Percentiles rank a stretch among this genome's conserved stretches.
Conservation (phyloP, 2,888 invertebrate genomes). For the Erebia palarica region DNA sequence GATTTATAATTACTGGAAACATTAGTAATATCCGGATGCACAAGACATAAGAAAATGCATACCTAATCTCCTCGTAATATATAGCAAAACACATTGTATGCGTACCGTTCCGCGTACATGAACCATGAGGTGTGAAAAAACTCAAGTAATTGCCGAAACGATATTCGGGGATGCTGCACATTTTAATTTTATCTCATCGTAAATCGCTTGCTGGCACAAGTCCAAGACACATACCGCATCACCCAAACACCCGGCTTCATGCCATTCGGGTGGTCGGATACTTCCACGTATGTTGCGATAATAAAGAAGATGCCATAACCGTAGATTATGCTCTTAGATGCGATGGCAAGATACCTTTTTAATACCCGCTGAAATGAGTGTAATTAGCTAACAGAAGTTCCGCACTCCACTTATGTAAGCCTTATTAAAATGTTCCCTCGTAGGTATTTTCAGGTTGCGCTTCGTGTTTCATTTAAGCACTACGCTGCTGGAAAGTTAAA, state of each 20-base stretch:
- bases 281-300: slow-evolving; percentile 27
- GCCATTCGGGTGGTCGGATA: slow-evolving; percentile 45
- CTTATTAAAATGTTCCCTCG: slow-evolving; percentile 19
- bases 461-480: slow-evolving; percentile 10
- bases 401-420: slow-evolving; percentile 22
- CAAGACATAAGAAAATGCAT: background rate
- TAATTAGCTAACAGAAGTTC: slow-evolving; percentile 15
- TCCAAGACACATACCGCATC: slow-evolving; percentile 58
- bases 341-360: slow-evolving; percentile 22
- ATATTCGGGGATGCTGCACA: slow-evolving; percentile 58
- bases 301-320: slow-evolving; percentile 20
- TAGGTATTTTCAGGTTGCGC: slow-evolving; percentile 3
- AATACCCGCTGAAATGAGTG: slow-evolving; percentile 16
- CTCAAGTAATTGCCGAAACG: slow-evolving; percentile 55
- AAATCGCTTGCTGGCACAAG: slow-evolving; percentile 67
- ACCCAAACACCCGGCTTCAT: slow-evolving; percentile 41
- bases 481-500: slow-evolving; percentile 3
- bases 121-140: slow-evolving; percentile 39
- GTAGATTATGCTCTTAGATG: slow-evolving; percentile 15
- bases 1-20: background rate
- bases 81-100: slow-evolving; percentile 3
- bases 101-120: slow-evolving; percentile 19
- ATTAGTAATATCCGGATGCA: slow-evolving; percentile 14
- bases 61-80: background rate
- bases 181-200: slow-evolving; percentile 70